Conservation (phyloP, 1,140 invertebrate genomes). For the Zelostemma sp. region DNA sequence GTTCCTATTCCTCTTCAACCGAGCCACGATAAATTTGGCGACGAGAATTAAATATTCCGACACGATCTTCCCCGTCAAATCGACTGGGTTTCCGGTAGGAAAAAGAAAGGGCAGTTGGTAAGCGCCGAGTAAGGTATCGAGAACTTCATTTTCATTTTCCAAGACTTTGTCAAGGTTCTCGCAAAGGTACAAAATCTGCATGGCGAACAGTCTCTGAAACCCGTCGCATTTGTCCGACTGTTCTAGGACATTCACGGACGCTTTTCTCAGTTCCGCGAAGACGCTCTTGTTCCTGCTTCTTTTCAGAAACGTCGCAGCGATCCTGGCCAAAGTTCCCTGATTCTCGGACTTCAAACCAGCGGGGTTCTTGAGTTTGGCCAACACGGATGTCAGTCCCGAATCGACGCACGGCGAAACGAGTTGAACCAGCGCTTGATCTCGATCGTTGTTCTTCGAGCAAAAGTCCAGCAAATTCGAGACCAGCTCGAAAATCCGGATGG, state of each 20-base stretch:
- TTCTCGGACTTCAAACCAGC: conserved; percentile 19
- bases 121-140: not conserved
- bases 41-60: conserved; percentile 39
- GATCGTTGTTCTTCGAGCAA: no score
- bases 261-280: conserved; percentile 12
- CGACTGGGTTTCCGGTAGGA: not conserved
- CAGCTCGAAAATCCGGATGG: conserved; percentile 21
- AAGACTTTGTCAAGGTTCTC: conserved; percentile 11
- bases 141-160: not conserved
- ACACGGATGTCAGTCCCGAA: conserved; percentile 23
- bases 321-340: not conserved
- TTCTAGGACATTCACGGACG: conserved; percentile 25
- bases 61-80: conserved; percentile 34
- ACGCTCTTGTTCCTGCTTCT: conserved; percentile 12
- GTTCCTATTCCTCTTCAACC: conserved; percentile 8
- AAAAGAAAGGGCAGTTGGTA: not conserved
- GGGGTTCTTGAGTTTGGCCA: conserved; percentile 15
- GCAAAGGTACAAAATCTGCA: conserved; percentile 32
- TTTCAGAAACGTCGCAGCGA: not conserved
- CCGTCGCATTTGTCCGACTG: conserved; percentile 10
- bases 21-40: conserved; percentile 25
- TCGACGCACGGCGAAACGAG: conserved; percentile 10
- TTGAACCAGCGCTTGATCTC: conserved; percentile 11
- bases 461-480: conserved; percentile 34
- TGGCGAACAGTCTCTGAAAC: conserved; percentile 29